These are phyloP conservation scores for Pectinophora gossypiella DNA, from an alignment of 1,140 invertebrate genomes.

Conservation along the genomic window DNA sequence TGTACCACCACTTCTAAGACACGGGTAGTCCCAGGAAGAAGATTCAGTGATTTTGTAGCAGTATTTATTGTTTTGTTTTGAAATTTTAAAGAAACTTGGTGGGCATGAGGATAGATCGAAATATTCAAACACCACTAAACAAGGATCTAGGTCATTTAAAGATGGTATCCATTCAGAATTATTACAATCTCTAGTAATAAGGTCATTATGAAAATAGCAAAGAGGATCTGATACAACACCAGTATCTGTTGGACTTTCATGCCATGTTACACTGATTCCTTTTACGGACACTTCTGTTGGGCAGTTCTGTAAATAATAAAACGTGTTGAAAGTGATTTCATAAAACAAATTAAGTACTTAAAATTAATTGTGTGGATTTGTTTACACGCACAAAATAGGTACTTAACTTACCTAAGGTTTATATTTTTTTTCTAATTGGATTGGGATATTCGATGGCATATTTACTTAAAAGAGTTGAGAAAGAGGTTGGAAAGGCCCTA, in stretches of 20 bases:
- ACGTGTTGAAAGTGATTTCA: too few relatives aligned
- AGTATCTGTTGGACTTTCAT: constrained; percentile 25
- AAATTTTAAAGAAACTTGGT: constrained; percentile 42
- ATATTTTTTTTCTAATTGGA: too few relatives aligned
- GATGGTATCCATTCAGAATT: constrained; percentile 33
- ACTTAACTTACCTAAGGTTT: too few relatives aligned
- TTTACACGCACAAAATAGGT: too few relatives aligned
- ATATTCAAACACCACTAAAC: constrained; percentile 33
- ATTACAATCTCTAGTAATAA: constrained; percentile 47
- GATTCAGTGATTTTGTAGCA: constrained; percentile 43
- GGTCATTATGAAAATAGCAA: constrained; percentile 34
- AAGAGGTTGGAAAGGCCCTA: too few relatives aligned
- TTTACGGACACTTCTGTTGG: constrained; percentile 31
- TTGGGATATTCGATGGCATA: too few relatives aligned
- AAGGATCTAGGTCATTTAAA: constrained; percentile 24
- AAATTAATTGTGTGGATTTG: too few relatives aligned
- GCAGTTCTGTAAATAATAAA: constrained; percentile 50
- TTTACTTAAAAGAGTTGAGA: too few relatives aligned
- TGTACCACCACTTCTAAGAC: constrained; percentile 48
- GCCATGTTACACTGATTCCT: constrained; percentile 44
- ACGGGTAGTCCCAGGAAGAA: constrained; percentile 46
- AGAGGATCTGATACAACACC: constrained; percentile 39
- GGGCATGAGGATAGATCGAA: constrained; percentile 41
- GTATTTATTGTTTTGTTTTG: constrained; percentile 36
- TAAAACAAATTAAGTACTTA: too few relatives aligned